Evolutionary conservation across 1,140 invertebrate genomes (phyloP), one percentile per base, ranked within the genome.

Genomic region (Calosoma granatense): DNA sequence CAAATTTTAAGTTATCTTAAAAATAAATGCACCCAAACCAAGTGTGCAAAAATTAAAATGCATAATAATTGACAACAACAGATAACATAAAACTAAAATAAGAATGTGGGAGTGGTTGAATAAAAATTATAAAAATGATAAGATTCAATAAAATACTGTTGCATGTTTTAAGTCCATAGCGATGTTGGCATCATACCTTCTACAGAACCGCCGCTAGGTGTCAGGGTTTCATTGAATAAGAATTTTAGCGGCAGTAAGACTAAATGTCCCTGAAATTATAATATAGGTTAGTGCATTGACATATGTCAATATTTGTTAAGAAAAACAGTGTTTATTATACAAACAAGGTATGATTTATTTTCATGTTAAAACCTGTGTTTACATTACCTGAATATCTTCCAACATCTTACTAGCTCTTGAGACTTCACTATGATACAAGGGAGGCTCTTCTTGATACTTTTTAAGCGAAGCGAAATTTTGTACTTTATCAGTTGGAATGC

Each of bases 211-310:
- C 82, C 79, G 54, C 81, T 79, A 1, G 92, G 92, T 20, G 86
- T 88, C 19, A 96, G 74, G 52, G 80, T 80, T 75, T 94, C 90
- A 61, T 91, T 83, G 61, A 80, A 81, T 15, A 97, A 80, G 71
- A 97, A 97, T 55, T 89, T 74, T 20, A 94, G 70, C 3, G 94
- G 93, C 62, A 96, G 75, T 57, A 90, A 79, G 0, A 97, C 93
- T 54, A 97, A 69, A 70, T 90, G 80, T 20, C 94, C 94, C 81
- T 88, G 67, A 30, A 76, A 75, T 17, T 12, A 47, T 11, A 4
- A 47, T n/a, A n/a, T n/a, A n/a, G n/a, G n/a, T n/a, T n/a, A n/a
- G 59, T 56, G 58, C 65, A 51, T 54, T 56, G 39, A 43, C 23
- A 61, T 58, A 61, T 55, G 12, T 57, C 53, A 57, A 54, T 55